A percentile compares a stretch with the other conserved stretches of the same genome.
These are phyloP conservation scores for Agriotes lineatus DNA, from an alignment of 2,888 invertebrate genomes.

Conservation along the genomic window DNA sequence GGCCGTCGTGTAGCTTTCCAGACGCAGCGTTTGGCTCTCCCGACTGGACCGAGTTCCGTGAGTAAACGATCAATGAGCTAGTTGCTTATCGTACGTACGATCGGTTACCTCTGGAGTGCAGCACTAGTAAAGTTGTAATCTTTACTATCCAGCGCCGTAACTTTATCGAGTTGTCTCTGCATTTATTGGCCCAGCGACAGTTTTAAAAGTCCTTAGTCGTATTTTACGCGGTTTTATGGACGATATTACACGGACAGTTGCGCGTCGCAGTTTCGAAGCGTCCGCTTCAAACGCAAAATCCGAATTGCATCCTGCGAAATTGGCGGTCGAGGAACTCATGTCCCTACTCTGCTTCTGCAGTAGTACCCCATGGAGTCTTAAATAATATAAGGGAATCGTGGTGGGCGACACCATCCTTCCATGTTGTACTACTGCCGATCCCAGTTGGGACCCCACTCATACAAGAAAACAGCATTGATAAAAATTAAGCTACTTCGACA, in stretches of 20 bases:
- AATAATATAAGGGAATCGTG: too few relatives aligned
- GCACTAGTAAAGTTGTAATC: slow-evolving; percentile 39
- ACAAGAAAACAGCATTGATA: too few relatives aligned
- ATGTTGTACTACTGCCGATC: too few relatives aligned
- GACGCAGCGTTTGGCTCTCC: slow-evolving; percentile 46
- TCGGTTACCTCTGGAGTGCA: slow-evolving; percentile 17
- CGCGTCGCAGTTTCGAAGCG: slow-evolving; percentile 5
- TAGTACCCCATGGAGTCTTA: too few relatives aligned
- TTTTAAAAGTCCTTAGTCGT: slow-evolving; percentile 31
- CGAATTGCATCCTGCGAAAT: background rate
- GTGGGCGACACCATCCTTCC: too few relatives aligned
- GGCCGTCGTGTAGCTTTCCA: slow-evolving; percentile 47
- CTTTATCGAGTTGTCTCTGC: slow-evolving; percentile 39
- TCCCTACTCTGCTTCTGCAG: too few relatives aligned
- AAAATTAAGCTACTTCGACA: too few relatives aligned
- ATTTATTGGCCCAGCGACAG: slow-evolving; percentile 41
- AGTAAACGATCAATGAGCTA: slow-evolving; percentile 34
- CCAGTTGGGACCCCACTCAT: too few relatives aligned
- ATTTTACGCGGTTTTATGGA: slow-evolving; percentile 29
- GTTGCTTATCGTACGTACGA: slow-evolving; percentile 20
- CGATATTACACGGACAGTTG: background rate
- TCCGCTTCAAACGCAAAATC: slow-evolving; percentile 1
- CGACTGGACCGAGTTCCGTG: slow-evolving; percentile 38
- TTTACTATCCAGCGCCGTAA: slow-evolving; percentile 38
- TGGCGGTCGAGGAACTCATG: too few relatives aligned